phyloP scores from a whole-genome alignment of 2,113 vertebrate genomes.

The Antechinus flavipes region DNA sequence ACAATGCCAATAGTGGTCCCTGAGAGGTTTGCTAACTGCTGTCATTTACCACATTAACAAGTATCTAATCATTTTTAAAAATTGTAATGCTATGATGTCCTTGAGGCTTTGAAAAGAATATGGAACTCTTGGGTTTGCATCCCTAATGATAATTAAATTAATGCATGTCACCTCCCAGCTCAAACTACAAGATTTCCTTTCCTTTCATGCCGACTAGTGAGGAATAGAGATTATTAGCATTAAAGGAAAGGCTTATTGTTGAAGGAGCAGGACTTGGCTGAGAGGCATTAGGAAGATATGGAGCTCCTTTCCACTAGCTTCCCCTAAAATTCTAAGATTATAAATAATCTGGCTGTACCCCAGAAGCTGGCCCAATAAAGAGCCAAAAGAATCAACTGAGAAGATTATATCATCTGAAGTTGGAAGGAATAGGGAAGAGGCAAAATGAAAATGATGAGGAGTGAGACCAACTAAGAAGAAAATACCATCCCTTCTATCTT shows the following conservation, averaged over 20 bases:
- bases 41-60: neutral
- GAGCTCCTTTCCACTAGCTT: constrained; percentile 15
- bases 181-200: neutral
- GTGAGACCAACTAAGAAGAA: neutral
- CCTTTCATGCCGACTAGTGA: neutral
- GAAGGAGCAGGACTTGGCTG: neutral
- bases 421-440: neutral
- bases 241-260: neutral
- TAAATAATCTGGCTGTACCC: constrained; percentile 30
- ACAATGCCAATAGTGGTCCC: neutral
- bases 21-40: neutral
- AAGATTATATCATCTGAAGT: neutral
- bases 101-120: neutral
- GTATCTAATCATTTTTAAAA: neutral
- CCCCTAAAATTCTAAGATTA: neutral
- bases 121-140: neutral
- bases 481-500: neutral
- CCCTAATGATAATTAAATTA: neutral
- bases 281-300: neutral
- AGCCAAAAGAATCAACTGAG: neutral
- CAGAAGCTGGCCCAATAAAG: constrained; percentile 23
- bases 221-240: neutral
- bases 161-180: neutral
- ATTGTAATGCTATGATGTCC: neutral
- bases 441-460: neutral